Base-by-base conservation (phyloP, 2,797 vertebrate species). In the Corythornis leucogaster region DNA sequence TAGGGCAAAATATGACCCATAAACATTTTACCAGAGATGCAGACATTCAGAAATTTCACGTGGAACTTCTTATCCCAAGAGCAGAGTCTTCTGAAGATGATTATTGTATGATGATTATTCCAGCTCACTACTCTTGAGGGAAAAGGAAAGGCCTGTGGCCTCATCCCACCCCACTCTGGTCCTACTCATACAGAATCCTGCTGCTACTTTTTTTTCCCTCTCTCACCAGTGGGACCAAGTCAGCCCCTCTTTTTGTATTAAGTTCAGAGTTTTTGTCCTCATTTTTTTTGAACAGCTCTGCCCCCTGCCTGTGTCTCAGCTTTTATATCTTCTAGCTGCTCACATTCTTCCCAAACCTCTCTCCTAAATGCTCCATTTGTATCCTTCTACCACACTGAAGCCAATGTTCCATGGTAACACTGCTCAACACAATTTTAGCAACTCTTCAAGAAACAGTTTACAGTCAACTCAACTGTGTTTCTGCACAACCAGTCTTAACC, bases 221-320 rank as follows among this genome's bases (percentile, higher is more conserved):
- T 92, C 53, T 35, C 66, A 38, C 30, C 78, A 78, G 33, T 53
- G 62, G 84, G 62, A 90, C 75, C 48, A 91, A 80, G 81, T 62
- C 67, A 91, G 63, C 26, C 78, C 83, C 55, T 59, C 63, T 92
- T 94, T 88, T 45, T 91, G 53, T 69, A 81, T 14, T 31, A 82
- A 90, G 79, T 83, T 94, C 59, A 90, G 63, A 69, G 51, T 68
- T 94, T 85, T 80, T 88, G 79, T 95, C 81, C 79, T 92, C 53
- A 69, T 91, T 92, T 95, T 96, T 92, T 96, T 94, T 96, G 92
- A 92, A 62, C 93, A 96, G 96, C 90, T 96, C 93, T 96, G 94
- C 93, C 95, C 94, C 92, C 94, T 95, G 92, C 90, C 89, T 96
- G 94, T 5, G 0, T 94, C 66, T 94, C 86, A 81, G 88, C 62